Conservation (phyloP, 2,888 invertebrate species). For the Xestobium rufovillosum region DNA sequence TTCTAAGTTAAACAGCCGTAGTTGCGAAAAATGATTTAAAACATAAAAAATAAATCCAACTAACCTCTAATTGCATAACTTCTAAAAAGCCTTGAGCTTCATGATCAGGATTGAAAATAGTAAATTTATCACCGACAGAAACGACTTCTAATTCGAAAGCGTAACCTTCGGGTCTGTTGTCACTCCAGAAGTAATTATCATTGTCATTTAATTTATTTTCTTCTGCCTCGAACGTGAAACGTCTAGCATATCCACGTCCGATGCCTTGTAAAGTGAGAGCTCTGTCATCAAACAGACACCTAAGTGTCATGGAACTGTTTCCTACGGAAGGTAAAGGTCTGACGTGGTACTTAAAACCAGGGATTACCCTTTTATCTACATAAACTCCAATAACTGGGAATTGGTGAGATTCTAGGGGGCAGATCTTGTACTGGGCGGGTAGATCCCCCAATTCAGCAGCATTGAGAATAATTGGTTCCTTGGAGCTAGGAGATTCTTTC, state of each 20-base stretch:
- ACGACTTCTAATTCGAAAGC: constrained; percentile 64
- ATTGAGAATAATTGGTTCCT: constrained; percentile 41
- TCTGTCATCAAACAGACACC: constrained; percentile 58
- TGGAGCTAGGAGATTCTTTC: constrained; percentile 10
- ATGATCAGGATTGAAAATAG: constrained; percentile 60
- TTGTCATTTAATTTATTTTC: constrained; percentile 57
- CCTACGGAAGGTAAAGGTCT: constrained; percentile 53
- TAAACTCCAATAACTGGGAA: constrained; percentile 65
- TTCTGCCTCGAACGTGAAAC: constrained; percentile 63
- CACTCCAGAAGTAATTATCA: constrained; percentile 70
- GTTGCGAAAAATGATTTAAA: too few species aligned
- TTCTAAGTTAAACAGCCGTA: too few species aligned
- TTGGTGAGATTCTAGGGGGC: constrained; percentile 54
- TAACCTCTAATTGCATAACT: constrained; percentile 59
- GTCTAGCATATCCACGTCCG: constrained; percentile 66
- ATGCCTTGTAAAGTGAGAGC: constrained; percentile 60
- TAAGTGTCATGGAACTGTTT: constrained; percentile 24
- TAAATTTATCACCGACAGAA: constrained; percentile 62
- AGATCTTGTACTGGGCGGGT: constrained; percentile 57
- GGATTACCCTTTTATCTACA: constrained; percentile 62
- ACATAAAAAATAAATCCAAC: too few species aligned
- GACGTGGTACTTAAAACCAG: constrained; percentile 69
- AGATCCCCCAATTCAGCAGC: constrained; percentile 57
- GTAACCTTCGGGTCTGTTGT: constrained; percentile 65
- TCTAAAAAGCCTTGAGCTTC: constrained; percentile 61